Evolutionary conservation across 2,797 vertebrate genomes (phyloP).

Genomic region (Cercopithecus petaurista): DNA sequence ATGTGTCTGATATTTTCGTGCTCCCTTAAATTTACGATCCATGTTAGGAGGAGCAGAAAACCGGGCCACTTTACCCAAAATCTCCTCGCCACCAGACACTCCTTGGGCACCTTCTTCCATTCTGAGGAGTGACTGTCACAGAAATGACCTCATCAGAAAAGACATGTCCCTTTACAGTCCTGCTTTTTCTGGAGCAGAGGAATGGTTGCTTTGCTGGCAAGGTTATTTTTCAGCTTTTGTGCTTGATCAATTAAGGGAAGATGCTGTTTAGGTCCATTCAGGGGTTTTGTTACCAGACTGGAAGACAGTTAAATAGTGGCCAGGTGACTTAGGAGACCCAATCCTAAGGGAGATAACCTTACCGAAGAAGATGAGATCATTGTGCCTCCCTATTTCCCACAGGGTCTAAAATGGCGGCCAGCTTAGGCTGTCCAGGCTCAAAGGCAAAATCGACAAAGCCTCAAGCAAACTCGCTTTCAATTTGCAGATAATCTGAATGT

Average conservation of each 20-base stretch:
- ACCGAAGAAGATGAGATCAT: background rate
- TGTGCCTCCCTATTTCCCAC: background rate
- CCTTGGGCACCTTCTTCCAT: background rate
- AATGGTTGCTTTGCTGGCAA: background rate
- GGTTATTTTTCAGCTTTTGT: conserved; percentile 20
- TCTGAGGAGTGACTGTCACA: background rate
- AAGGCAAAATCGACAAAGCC: background rate
- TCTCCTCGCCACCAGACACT: background rate
- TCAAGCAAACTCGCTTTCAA: background rate
- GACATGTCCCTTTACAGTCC: background rate
- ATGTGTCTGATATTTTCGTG: background rate
- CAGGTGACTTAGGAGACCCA: background rate
- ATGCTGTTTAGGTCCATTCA: background rate
- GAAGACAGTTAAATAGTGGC: background rate
- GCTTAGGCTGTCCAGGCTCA: background rate
- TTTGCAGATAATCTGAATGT: background rate
- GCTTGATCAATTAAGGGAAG: background rate
- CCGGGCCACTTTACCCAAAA: background rate
- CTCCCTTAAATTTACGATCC: background rate
- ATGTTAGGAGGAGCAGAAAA: background rate
- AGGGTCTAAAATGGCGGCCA: background rate
- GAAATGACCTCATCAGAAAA: background rate
- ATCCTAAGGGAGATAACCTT: background rate
- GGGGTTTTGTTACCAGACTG: background rate
- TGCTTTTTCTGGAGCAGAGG: background rate